A percentile compares a stretch with the other conserved stretches of the same genome.
Evolutionary conservation across 2,888 invertebrate genomes (phyloP).

Genomic region (Anthoptus insignis): DNA sequence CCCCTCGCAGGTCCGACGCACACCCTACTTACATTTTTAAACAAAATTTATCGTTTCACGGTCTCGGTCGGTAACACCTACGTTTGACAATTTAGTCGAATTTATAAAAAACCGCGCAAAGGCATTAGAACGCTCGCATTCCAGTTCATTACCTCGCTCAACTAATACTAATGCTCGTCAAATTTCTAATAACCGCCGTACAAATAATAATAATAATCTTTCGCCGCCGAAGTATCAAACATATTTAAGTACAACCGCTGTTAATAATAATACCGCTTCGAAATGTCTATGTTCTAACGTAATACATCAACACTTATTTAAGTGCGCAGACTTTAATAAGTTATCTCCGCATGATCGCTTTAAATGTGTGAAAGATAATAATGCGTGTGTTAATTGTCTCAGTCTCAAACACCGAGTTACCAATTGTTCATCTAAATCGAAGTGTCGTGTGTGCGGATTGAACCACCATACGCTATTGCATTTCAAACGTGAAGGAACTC

Average conservation of each 20-base stretch:
- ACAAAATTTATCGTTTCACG: too few relatives aligned
- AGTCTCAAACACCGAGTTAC: too few relatives aligned
- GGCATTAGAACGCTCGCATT: conserved; percentile 15
- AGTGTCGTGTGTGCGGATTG: too few relatives aligned
- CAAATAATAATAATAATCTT: not conserved
- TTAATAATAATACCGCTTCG: not conserved
- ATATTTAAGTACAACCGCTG: conserved; percentile 22
- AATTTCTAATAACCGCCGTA: conserved; percentile 9
- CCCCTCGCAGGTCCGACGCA: too few relatives aligned
- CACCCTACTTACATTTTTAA: too few relatives aligned
- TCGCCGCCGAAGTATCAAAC: conserved; percentile 22
- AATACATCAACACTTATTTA: conserved; percentile 32
- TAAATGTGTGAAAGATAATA: conserved; percentile 20
- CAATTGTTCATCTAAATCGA: too few relatives aligned
- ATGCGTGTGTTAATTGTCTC: conserved; percentile 9
- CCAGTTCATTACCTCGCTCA: not conserved
- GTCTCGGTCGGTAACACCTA: conserved; percentile 12
- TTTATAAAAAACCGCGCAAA: conserved; percentile 17
- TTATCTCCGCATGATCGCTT: conserved; percentile 27
- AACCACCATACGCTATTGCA: not conserved
- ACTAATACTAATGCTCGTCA: not conserved
- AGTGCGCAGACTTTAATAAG: conserved; percentile 29
- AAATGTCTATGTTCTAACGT: conserved; percentile 19
- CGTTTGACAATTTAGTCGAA: conserved; percentile 17
- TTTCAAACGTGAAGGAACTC: not conserved